These are phyloP conservation scores for Eudorcas thomsonii DNA, from an alignment of 2,113 vertebrate species.

Conservation along the genomic window DNA sequence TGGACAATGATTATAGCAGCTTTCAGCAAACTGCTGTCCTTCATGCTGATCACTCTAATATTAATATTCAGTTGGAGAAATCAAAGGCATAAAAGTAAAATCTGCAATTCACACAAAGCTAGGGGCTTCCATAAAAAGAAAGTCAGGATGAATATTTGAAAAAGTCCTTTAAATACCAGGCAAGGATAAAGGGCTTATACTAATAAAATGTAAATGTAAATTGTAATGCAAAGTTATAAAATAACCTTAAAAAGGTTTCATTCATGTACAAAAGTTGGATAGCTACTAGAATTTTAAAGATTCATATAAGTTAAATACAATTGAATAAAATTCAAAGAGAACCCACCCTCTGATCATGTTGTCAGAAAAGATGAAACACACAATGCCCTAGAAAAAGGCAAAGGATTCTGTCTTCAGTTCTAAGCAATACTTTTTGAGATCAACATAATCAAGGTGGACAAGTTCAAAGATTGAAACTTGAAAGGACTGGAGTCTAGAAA, in stretches of 20 bases:
- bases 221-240: neutral
- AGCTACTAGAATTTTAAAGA: neutral
- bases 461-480: neutral
- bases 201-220: neutral
- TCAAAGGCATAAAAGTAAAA: slow-evolving; percentile 1
- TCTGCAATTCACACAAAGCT: neutral
- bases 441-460: neutral
- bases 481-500: neutral
- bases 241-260: neutral
- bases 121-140: neutral
- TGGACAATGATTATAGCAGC: neutral
- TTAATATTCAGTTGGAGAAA: neutral
- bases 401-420: neutral
- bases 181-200: neutral
- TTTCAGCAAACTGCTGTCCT: neutral
- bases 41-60: neutral
- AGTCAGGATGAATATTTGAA: neutral
- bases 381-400: neutral
- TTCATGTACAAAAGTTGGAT: neutral
- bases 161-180: slow-evolving; percentile 11
- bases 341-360: neutral
- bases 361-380: neutral
- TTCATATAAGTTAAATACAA: neutral
- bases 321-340: neutral
- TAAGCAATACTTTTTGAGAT: neutral